phyloP scores from a whole-genome alignment of 1,140 invertebrate species.

The Paralvinella palmiformis region DNA sequence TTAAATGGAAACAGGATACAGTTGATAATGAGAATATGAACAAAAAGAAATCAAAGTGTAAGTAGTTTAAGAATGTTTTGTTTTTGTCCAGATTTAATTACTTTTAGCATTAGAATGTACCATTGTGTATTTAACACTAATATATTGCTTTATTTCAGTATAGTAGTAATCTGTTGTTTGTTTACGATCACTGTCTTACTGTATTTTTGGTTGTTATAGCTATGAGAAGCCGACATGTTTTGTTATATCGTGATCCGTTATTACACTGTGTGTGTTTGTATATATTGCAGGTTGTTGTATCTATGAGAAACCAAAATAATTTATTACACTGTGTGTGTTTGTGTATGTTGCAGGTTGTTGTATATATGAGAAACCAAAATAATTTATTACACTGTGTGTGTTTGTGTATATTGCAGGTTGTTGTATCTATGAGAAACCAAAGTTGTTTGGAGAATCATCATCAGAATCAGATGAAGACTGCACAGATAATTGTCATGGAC shows the following conservation, averaged over 20 bases:
- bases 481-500: constrained; percentile 20
- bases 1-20: constrained; percentile 79
- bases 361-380: not conserved
- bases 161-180: too few relatives aligned
- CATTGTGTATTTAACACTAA: too few relatives aligned
- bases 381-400: not conserved
- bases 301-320: not conserved
- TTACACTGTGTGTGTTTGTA: not conserved
- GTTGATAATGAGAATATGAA: constrained; percentile 90
- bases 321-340: not conserved
- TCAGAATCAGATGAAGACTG: constrained; percentile 28
- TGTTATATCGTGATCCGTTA: not conserved
- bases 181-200: too few relatives aligned
- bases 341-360: not conserved
- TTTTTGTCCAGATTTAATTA: too few relatives aligned
- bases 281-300: constrained; percentile 2
- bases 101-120: too few relatives aligned
- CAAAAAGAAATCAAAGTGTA: constrained; percentile 92
- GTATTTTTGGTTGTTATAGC: too few relatives aligned
- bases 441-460: constrained; percentile 45
- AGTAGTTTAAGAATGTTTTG: too few relatives aligned
- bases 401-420: constrained; percentile 31
- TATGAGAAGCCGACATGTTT: too few relatives aligned
- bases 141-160: too few relatives aligned
- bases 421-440: constrained; percentile 48